Evolutionary conservation across 2,888 invertebrate species (phyloP).

Genomic region (Falcaria lacertinaria): DNA sequence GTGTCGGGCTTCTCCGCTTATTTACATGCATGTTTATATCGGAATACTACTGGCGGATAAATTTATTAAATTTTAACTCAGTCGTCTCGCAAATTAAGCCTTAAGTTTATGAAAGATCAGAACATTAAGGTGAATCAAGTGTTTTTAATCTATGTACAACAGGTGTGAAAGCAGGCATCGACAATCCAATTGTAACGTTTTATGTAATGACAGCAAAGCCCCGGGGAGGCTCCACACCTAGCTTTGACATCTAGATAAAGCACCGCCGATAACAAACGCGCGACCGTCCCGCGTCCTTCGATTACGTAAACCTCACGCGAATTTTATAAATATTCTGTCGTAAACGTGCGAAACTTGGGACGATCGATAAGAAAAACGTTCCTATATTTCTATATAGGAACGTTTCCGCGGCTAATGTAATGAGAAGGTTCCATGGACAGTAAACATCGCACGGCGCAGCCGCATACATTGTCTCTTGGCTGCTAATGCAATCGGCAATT

Average conservation of each 20-base stretch:
- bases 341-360: constrained; percentile 29
- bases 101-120: too few relatives aligned
- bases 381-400: constrained; percentile 31
- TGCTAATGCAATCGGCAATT: constrained; percentile 51
- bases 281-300: constrained; percentile 49
- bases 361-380: constrained; percentile 59
- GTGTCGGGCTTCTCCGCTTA: too few relatives aligned
- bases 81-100: too few relatives aligned
- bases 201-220: constrained; percentile 40
- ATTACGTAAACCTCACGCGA: constrained; percentile 64
- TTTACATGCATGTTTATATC: not conserved
- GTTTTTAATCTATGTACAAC: too few relatives aligned
- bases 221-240: constrained; percentile 10
- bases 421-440: constrained; percentile 39
- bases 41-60: too few relatives aligned
- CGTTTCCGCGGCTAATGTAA: constrained; percentile 50
- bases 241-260: constrained; percentile 41
- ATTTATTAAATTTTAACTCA: too few relatives aligned
- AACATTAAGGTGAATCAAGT: too few relatives aligned
- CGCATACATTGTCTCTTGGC: constrained; percentile 44
- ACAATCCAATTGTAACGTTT: constrained; percentile 28
- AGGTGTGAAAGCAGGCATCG: not conserved
- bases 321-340: constrained; percentile 57
- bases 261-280: constrained; percentile 47
- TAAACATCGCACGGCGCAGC: constrained; percentile 62